A percentile compares a stretch with the other conserved stretches of the same genome.
These are phyloP conservation scores for Cataglyphis livida DNA, from an alignment of 2,888 invertebrate genomes.

Conservation along the genomic window DNA sequence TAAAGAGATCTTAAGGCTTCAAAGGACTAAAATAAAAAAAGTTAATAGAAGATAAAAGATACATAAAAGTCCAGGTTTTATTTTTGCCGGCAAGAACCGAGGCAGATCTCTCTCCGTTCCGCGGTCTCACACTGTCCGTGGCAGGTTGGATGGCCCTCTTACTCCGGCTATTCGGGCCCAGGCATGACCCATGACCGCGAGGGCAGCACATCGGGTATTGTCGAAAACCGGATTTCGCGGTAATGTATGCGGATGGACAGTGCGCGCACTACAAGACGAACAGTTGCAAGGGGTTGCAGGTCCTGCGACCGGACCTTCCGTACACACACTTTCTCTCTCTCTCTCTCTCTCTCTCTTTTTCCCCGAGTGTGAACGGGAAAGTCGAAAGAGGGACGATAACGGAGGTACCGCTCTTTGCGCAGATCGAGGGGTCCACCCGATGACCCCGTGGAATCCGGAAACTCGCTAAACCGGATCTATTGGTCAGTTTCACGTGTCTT, in stretches of 20 bases:
- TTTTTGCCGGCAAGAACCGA: too few relatives aligned
- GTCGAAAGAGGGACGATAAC: conserved; percentile 64
- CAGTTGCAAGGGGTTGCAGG: conserved; percentile 71
- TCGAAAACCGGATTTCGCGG: conserved; percentile 77
- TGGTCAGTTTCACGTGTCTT: conserved; percentile 84
- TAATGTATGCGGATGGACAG: conserved; percentile 78
- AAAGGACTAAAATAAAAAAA: neutral
- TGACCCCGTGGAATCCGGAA: conserved; percentile 85
- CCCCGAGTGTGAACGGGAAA: conserved; percentile 59
- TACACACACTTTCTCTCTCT: conserved; percentile 24
- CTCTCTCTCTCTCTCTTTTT: conserved; percentile 38
- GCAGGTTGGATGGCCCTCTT: conserved; percentile 35
- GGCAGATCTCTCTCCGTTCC: neutral
- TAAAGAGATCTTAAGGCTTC: neutral
- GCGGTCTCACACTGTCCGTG: conserved; percentile 39
- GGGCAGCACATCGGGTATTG: conserved; percentile 65
- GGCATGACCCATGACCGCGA: conserved; percentile 52
- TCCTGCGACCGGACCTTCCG: conserved; percentile 54
- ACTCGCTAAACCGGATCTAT: conserved; percentile 86
- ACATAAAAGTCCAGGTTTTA: too few relatives aligned
- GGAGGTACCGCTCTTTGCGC: conserved; percentile 66
- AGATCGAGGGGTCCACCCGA: conserved; percentile 70
- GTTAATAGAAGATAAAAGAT: too few relatives aligned
- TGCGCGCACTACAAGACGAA: conserved; percentile 54
- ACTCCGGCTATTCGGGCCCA: conserved; percentile 54